Base-by-base conservation (phyloP, 2,113 vertebrate species). In the Oenanthe oenanthe region DNA sequence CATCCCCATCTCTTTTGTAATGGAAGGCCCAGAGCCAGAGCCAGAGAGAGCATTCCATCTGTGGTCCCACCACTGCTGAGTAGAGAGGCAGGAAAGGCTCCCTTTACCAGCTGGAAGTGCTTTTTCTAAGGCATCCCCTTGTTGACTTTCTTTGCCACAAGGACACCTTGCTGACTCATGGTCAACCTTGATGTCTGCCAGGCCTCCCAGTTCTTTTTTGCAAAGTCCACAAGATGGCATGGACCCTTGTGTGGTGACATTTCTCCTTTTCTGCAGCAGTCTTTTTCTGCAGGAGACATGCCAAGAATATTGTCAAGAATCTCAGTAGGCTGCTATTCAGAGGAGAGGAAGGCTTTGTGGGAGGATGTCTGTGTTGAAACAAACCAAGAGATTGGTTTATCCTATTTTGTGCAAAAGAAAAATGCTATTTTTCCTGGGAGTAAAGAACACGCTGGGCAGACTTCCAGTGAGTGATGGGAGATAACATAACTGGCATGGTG, bases 101-200 rank as follows among this genome's bases (percentile, higher is more conserved):
- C 25, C 10, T 63, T 36, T 47, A 42, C 40, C 10, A n/a, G 8
- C 31, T 62, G 31, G 24, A 18, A 58, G 7, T 45, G 20, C 1
- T 62, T 79, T 89, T 63, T 25, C 51, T 40, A 26, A 32, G 13
- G 12, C n/a, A 42, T 34, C 17, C 17, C 10, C 3, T 48, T 43
- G 31, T 71, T 58, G 67, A 42, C 18, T 89, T 68, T 26, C 17
- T 47, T 56, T 42, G 56, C 25, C 10, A 70, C 40, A 70, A 24
- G 12, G 42, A 42, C 48, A 48, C 8, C 56, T 9, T 42, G 14
- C n/a, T 70, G 40, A 36, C 40, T 76, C 62, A 42, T 0, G 0
- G 31, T 54, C 48, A 54, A 21, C 29, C 29, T 18, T 34, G 4
- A 20, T 61, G 29, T 28, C 22, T 54, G 25, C 31, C 34, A 61